Evolutionary conservation across 2,888 invertebrate species (phyloP), one percentile per base, ranked within the genome.

Genomic region (Helleia helle): DNA sequence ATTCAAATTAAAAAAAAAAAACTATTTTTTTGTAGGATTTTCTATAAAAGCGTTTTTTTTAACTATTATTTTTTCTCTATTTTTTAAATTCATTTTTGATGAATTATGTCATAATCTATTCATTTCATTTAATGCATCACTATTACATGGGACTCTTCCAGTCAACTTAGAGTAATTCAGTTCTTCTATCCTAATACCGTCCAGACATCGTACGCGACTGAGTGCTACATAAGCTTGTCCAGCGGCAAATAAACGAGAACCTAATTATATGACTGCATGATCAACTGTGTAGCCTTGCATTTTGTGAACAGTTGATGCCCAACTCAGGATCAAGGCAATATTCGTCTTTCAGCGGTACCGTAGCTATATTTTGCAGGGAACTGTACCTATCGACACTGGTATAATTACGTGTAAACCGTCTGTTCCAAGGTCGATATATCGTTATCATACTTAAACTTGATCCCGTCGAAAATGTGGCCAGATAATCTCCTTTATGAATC

Each of bases 181-280:
- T 25, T 37, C 28, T 14, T 42, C 40, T 11, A 40, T 42, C 12
- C 40, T 22, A 30, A 47, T 11, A 4, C 44, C 47, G n/a, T 42
- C 44, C 26, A 43, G 41, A 42, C 53, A 46, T 47, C 44, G 50
- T 14, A 49, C n/a, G n/a, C n/a, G n/a, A n/a, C n/a, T n/a, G n/a
- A n/a, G n/a, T n/a, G n/a, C n/a, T n/a, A n/a, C n/a, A 43, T 56
- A 59, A 15, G 56, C 55, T 51, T 58, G 56, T 26, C 54, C 56
- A 28, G 43, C 41, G 13, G 43, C 50, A 47, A 59, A 54, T 24
- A 54, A 24, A 46, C 38, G 25, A n/a, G 48, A 24, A 25, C 52
- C 52, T 14, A 56, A 36, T 31, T 56, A 52, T 13, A 56, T 36
- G n/a, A 55, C 51, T 27, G 41, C 44, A 7, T 45, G 36, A 25